Base-by-base conservation (phyloP, 2,797 vertebrate species). In the Meda fulgida region DNA sequence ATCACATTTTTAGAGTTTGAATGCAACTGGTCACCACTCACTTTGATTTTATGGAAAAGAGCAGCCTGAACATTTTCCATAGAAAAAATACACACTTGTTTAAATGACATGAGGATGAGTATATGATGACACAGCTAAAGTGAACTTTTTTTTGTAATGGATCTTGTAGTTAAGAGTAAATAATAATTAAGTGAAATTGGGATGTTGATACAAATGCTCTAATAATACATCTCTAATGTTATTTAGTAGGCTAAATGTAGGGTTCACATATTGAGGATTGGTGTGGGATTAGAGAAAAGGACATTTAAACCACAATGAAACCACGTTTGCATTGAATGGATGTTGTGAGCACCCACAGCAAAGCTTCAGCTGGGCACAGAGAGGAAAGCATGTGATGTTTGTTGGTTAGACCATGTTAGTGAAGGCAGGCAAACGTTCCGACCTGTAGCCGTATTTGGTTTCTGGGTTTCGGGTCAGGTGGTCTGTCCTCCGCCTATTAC, bases 401-500 rank as follows among this genome's bases (percentile, higher is more conserved):
- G 63, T 79, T 75, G 81, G 89, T 86, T 72, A 58, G 87, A 84
- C 85, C 46, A 77, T 78, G 78, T 78, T 72, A 63, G 66, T 72
- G 40, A 63, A 84, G 40, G 83, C 83, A 71, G 55, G 26, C 78
- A 69, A 40, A 67, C 9, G 60, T n/a, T 67, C 13, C 13, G 69
- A 67, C 69, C 80, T 69, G 38, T 36, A 75, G 76, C 84, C 70
- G 69, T 78, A 79, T 86, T 88, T 88, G 80, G 79, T 89, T 88
- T 88, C 72, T 84, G 58, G 55, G 87, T 69, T 86, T 89, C 72
- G 26, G 38, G 89, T 92, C 90, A 91, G 89, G 87, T 90, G 88
- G 86, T 89, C 84, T 70, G 78, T 73, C 51, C 80, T 87, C 85
- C 53, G 66, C 75, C 88, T 91, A 89, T 91, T 91, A 92, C 51